Base-by-base conservation (phyloP, 2,888 invertebrate species). In the Cerceris rybyensis region DNA sequence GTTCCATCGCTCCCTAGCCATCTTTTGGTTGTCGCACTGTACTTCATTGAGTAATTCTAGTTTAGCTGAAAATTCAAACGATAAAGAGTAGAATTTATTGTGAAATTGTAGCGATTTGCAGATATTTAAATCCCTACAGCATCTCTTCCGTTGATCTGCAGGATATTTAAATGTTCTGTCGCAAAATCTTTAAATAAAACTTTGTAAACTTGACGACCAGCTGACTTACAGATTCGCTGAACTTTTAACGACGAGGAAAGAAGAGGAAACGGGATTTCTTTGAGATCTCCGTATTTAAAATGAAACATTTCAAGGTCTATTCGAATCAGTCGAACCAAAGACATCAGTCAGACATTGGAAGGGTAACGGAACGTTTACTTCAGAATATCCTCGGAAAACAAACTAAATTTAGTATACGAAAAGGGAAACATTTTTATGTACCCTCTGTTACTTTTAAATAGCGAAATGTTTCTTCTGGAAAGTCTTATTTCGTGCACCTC, bases 321-420 rank as follows among this genome's bases (percentile, higher is more conserved):
- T 78, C 43, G 65, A 74, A 78, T 57, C 79, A 79, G 80, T 79
- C 80, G 75, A 80, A 79, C 68, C 49, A 67, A 42, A 60, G 42
- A 55, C 64, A 28, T 43, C 60, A 16, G 28, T 63, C 54, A 13
- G 41, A 59, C 61, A 60, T 75, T 67, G 43, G 67, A 54, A 63
- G 63, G 66, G 57, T 59, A 78, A 73, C 69, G n/a, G 57, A 50
- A 58, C 42, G 68, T 69, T 74, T 65, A 67, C 9, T 70, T 16
- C 39, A 17, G 71, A 65, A 70, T 74, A 75, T 70, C 74, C 70
- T 71, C 70, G 70, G 70, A 52, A 78, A 80, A 74, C 74, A 68
- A 75, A 63, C 80, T 79, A 75, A 71, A 75, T 80, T 75, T 80
- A 80, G 74, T 9, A 11, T 60, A 70, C 58, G 14, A 68, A 69